Conservation (phyloP, 2,888 invertebrate genomes). For the Vannuccia rotundouncinata region DNA sequence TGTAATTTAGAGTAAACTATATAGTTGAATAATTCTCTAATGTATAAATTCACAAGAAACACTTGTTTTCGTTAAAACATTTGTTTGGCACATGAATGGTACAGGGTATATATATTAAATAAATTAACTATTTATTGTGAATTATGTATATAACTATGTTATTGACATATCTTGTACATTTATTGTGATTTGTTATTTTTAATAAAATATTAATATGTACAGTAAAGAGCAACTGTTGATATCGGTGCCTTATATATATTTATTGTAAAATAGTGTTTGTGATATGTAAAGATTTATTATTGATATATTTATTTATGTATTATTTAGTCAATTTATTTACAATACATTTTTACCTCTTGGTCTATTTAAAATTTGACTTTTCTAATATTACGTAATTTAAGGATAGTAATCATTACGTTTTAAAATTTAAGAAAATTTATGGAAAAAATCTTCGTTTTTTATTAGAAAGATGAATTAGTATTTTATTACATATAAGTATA, state of each 20-base stretch:
- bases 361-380: no score
- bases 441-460: no score
- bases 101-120: background rate
- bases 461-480: no score
- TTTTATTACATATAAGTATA: no score
- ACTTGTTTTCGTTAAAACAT: background rate
- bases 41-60: background rate
- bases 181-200: slow-evolving; percentile 21
- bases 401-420: no score
- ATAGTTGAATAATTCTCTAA: background rate
- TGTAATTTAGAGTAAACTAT: background rate
- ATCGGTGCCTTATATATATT: slow-evolving; percentile 17
- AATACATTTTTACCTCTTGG: no score
- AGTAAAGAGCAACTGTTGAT: background rate
- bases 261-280: background rate
- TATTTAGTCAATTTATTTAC: slow-evolving; percentile 7
- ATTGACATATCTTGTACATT: background rate
- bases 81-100: background rate
- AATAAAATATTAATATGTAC: background rate
- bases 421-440: no score
- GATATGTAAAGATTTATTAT: slow-evolving; percentile 20
- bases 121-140: background rate
- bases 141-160: background rate
- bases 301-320: background rate
- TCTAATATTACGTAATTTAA: no score